Conservation (phyloP, 2,113 vertebrate species). For the Paradoxurus hermaphroditus region DNA sequence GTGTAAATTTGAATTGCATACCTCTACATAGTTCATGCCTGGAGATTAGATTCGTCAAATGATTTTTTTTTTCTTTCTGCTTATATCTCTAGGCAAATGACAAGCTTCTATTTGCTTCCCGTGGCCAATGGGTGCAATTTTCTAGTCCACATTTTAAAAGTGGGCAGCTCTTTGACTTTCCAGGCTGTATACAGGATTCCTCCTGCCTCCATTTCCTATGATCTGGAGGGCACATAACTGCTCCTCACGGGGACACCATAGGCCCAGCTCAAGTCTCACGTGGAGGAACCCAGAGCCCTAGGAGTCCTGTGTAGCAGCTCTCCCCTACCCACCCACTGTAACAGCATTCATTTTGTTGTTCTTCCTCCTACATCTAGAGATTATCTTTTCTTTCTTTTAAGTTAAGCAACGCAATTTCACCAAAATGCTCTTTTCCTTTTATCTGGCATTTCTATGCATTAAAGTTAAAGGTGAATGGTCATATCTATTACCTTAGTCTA, state of each 20-base stretch:
- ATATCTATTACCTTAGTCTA: not conserved
- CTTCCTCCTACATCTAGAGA: not conserved
- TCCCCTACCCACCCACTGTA: not conserved
- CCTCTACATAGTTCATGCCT: not conserved
- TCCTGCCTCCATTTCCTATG: not conserved
- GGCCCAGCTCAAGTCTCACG: not conserved
- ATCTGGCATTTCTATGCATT: not conserved
- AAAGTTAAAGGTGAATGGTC: not conserved
- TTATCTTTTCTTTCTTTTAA: conserved; percentile 2
- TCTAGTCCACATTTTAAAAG: not conserved
- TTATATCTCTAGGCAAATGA: not conserved
- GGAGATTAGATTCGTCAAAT: conserved; percentile 25
- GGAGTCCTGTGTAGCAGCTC: not conserved
- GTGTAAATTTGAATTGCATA: conserved; percentile 58
- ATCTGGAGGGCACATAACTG: not conserved
- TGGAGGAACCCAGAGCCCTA: not conserved
- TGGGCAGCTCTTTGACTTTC: not conserved
- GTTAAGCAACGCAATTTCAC: not conserved
- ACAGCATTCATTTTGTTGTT: not conserved
- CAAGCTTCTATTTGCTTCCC: not conserved
- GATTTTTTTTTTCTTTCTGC: not conserved
- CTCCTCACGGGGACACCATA: not conserved
- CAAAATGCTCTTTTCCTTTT: not conserved
- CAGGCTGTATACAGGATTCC: not conserved
- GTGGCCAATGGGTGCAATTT: not conserved